Evolutionary conservation across 2,113 vertebrate genomes (phyloP), one percentile per base, ranked within the genome.

Genomic region (Tychaedon coryphoeus): DNA sequence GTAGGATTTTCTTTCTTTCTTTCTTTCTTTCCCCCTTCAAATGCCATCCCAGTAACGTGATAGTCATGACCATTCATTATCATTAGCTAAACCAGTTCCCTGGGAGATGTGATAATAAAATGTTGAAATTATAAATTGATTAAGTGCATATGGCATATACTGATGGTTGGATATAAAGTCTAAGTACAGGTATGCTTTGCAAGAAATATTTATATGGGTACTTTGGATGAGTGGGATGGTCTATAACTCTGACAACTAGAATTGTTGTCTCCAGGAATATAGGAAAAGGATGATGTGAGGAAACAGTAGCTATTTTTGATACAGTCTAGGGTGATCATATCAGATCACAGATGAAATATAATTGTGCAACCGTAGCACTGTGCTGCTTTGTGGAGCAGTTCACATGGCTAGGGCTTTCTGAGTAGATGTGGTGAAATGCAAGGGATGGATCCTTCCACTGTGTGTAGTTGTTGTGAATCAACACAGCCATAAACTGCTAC

Each of bases 41-140:
- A 88, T 82, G 54, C 50, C 85, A 90, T 60, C 64, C 74, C 92
- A 90, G 92, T 86, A 83, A 86, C 36, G 3, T 40, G 72, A 54
- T 6, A 93, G 81, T 71, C 85, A 64, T 86, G 74, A 76, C 54
- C 74, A 86, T 96, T 91, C 70, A 67, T 96, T 93, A 90, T 70
- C 47, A 86, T 94, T 92, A 96, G 64, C 56, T 93, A 58, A 86
- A 95, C 85, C 91, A 93, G 91, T 93, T 96, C 50, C 81, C 54
- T 88, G 81, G 74, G 95, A 95, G 74, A 94, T 51, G 50, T 76
- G 53, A 47, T 73, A 92, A 79, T 94, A 94, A 94, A 95, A 85
- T n/a, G 34, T 66, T 62, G 86, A 79, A 66, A 79, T 92, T 92
- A 70, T 83, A 82, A 70, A 66, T 78, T 88, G 84, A 95, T 95